These are phyloP conservation scores for Peucedramus taeniatus DNA, from an alignment of 2,113 vertebrate genomes.

Conservation along the genomic window DNA sequence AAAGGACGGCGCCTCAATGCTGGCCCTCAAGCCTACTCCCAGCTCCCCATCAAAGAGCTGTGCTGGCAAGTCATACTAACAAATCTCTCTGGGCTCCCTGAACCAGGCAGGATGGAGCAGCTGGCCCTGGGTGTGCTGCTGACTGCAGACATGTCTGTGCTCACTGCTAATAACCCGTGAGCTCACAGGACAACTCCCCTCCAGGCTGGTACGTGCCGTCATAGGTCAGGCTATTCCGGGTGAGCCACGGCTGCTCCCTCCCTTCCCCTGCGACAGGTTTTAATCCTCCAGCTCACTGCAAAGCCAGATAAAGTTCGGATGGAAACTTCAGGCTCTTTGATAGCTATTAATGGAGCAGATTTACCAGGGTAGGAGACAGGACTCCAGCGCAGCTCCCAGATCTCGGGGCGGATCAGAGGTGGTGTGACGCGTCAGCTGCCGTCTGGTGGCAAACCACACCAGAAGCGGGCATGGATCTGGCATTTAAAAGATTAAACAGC, in stretches of 20 bases:
- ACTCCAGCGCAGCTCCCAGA: neutral
- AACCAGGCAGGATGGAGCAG: neutral
- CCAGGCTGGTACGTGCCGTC: neutral
- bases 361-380: slow-evolving; percentile 16
- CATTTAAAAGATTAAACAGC: neutral
- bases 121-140: neutral
- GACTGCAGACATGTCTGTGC: neutral
- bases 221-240: slow-evolving; percentile 57
- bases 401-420: neutral
- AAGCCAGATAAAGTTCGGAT: slow-evolving; percentile 57
- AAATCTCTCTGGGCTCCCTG: neutral
- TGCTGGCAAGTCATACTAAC: neutral
- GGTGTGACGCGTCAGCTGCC: slow-evolving; percentile 27
- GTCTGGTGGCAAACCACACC: neutral
- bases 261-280: neutral
- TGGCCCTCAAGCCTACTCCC: neutral
- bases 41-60: neutral
- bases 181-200: slow-evolving; percentile 26
- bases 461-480: neutral
- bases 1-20: neutral
- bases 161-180: neutral
- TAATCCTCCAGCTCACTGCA: slow-evolving; percentile 52
- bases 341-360: slow-evolving; percentile 64
- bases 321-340: slow-evolving; percentile 59
- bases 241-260: neutral